These are phyloP conservation scores for Xyliphius kryptos DNA, from an alignment of 2,113 vertebrate species.

Conservation along the genomic window DNA sequence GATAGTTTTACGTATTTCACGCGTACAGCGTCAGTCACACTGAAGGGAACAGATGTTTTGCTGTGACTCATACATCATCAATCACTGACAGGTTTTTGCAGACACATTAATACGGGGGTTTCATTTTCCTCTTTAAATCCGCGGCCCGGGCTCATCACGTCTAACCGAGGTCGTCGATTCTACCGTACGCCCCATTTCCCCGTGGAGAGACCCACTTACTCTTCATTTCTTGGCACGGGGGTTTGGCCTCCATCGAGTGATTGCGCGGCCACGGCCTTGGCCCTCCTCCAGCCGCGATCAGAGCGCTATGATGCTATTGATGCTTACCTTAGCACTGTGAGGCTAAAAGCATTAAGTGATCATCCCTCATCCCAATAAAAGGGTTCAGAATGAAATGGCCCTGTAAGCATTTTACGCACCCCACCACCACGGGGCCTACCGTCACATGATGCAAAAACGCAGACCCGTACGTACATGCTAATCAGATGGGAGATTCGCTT, in stretches of 20 bases:
- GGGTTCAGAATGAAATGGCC: slow-evolving; percentile 2
- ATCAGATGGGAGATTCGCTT: slow-evolving; percentile 18
- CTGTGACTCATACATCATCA: too few species aligned
- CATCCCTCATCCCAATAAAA: slow-evolving; percentile 1
- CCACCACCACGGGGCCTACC: neutral
- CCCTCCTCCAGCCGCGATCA: neutral
- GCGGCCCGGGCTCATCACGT: too few species aligned
- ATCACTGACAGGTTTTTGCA: too few species aligned
- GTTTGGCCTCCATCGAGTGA: neutral
- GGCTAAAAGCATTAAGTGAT: slow-evolving; percentile 18
- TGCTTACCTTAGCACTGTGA: slow-evolving; percentile 18
- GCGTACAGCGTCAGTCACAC: too few species aligned
- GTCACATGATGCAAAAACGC: neutral
- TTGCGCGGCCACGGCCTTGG: slow-evolving; percentile 1
- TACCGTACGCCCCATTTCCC: too few species aligned
- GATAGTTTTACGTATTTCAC: too few species aligned
- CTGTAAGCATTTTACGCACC: neutral
- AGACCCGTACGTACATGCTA: slow-evolving; percentile 11
- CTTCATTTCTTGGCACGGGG: neutral
- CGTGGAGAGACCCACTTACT: neutral
- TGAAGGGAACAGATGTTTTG: too few species aligned
- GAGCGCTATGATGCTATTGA: slow-evolving; percentile 6
- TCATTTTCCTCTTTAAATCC: too few species aligned
- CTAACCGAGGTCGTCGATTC: too few species aligned
- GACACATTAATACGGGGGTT: too few species aligned